Conservation (phyloP, 2,888 invertebrate genomes). For the Conistra vaccinii region DNA sequence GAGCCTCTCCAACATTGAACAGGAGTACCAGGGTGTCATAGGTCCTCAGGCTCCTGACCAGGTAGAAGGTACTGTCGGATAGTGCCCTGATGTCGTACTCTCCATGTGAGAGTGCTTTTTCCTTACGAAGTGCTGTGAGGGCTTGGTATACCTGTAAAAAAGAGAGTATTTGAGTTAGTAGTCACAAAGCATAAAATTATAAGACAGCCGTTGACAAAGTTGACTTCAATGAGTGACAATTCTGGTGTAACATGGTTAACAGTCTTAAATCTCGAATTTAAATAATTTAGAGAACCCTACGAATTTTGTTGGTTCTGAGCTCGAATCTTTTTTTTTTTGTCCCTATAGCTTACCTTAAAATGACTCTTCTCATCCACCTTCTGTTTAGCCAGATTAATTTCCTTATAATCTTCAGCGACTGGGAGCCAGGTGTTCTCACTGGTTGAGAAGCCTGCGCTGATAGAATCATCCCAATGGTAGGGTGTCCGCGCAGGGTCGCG, state of each 20-base stretch:
- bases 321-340: no score
- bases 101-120: constrained; percentile 82
- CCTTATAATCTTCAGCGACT: constrained; percentile 91
- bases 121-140: constrained; percentile 87
- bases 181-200: background rate
- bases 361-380: constrained; percentile 88
- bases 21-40: constrained; percentile 82
- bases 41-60: constrained; percentile 77
- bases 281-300: no score
- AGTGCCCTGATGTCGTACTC: constrained; percentile 82
- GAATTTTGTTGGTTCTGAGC: background rate
- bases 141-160: constrained; percentile 88
- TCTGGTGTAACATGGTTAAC: background rate
- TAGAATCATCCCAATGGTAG: constrained; percentile 91
- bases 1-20: constrained; percentile 87
- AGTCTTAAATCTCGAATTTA: background rate
- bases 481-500: constrained; percentile 92
- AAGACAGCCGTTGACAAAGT: background rate
- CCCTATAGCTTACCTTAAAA: no score
- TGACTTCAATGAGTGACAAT: background rate
- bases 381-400: constrained; percentile 91
- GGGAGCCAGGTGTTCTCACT: constrained; percentile 92
- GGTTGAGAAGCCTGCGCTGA: constrained; percentile 92
- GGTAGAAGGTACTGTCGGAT: constrained; percentile 79
- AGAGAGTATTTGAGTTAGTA: background rate